phyloP scores from a whole-genome alignment of 1,140 invertebrate species.

The Ostrea edulis region DNA sequence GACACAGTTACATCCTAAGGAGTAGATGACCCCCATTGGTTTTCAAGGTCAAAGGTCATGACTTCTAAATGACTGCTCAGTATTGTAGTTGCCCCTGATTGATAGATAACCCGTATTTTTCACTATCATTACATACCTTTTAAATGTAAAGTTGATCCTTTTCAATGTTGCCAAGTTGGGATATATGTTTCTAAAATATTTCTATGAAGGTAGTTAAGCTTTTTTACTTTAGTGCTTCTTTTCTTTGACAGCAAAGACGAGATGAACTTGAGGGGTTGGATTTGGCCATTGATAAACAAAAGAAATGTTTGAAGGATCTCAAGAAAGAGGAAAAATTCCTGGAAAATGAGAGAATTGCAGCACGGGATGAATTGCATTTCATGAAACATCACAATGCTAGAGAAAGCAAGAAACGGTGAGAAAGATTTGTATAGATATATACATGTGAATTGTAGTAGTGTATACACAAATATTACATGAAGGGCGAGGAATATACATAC shows the following conservation, averaged over 20 bases:
- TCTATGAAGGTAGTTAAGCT: too few species aligned
- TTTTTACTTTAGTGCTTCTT: too few species aligned
- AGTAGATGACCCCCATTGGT: too few species aligned
- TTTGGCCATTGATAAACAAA: conserved; percentile 78
- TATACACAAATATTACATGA: neutral
- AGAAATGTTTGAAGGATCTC: conserved; percentile 71
- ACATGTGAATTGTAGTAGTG: neutral
- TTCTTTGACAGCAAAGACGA: conserved; percentile 67
- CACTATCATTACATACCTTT: too few species aligned
- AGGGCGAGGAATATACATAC: neutral
- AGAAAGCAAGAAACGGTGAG: conserved; percentile 55
- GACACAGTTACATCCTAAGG: too few species aligned
- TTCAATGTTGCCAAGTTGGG: too few species aligned
- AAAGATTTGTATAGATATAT: neutral
- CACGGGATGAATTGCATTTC: conserved; percentile 67
- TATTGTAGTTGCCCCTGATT: too few species aligned
- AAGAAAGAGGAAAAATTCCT: conserved; percentile 70
- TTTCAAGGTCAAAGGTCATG: too few species aligned
- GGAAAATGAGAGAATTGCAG: conserved; percentile 63
- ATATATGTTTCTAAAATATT: too few species aligned
- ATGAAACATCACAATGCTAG: conserved; percentile 63
- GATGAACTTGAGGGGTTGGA: conserved; percentile 77
- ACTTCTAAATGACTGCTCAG: too few species aligned
- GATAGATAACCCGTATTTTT: too few species aligned
- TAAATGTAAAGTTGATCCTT: too few species aligned